Evolutionary conservation across 92 coral and sea anemone species (phyloP).

Genomic region (Montipora capitata): DNA sequence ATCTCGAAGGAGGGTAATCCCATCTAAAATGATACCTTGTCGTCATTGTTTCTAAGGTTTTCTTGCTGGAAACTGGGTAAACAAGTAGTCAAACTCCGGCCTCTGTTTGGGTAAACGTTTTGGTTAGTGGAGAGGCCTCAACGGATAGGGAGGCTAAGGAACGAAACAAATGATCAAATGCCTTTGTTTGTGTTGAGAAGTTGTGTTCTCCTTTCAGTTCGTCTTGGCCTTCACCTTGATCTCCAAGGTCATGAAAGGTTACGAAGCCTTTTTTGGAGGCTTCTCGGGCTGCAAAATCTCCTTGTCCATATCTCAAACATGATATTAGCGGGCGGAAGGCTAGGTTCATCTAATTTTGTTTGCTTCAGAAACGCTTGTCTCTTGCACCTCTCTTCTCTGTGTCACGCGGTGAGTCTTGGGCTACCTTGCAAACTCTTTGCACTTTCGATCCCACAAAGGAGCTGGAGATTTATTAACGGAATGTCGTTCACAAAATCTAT

Average conservation of each 20-base stretch:
- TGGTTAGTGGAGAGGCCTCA: background rate
- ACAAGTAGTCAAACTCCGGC: constrained; percentile 47
- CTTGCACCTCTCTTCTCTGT: background rate
- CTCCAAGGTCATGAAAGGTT: background rate
- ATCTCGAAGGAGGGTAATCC: too few species aligned
- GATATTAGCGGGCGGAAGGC: background rate
- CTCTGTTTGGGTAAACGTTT: constrained; percentile 32
- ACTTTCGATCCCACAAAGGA: too few species aligned
- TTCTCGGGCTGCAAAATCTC: background rate
- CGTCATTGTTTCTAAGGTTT: background rate
- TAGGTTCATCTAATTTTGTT: background rate
- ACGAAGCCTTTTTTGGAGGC: background rate
- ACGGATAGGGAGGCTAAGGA: constrained; percentile 9
- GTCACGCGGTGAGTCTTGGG: constrained; percentile 6
- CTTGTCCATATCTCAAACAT: background rate
- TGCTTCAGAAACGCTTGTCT: constrained; percentile 2
- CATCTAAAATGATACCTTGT: too few species aligned
- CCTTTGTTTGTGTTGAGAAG: background rate
- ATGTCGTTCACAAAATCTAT: too few species aligned
- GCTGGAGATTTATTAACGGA: too few species aligned
- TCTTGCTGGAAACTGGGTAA: constrained; percentile 21
- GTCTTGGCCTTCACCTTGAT: background rate
- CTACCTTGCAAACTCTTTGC: background rate
- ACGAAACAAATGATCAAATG: constrained; percentile 15
- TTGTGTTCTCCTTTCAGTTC: background rate